Conservation (phyloP, 2,113 vertebrate genomes). For the Amazona guildingii region DNA sequence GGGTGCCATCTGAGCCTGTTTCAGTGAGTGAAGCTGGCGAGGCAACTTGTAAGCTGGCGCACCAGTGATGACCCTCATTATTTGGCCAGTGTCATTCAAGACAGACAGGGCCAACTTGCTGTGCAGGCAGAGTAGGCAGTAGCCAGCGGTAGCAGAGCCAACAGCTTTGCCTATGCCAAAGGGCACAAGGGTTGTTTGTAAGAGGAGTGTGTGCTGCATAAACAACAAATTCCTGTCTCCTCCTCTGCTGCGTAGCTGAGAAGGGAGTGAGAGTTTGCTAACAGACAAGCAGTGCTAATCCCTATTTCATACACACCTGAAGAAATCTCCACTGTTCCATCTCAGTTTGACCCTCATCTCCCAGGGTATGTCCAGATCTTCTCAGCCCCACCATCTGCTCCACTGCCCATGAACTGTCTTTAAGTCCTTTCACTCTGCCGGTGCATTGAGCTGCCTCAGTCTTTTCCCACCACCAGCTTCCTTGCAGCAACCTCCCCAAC, state of each 20-base stretch:
- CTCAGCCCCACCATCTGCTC: background rate
- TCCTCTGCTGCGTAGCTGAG: background rate
- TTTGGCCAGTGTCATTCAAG: background rate
- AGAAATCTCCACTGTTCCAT: background rate
- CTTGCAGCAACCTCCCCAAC: background rate
- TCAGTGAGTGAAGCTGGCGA: background rate
- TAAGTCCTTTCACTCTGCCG: background rate
- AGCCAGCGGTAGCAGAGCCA: background rate
- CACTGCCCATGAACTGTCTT: background rate
- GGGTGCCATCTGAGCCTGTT: background rate
- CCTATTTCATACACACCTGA: background rate
- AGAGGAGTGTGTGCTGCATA: background rate
- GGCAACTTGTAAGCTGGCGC: background rate
- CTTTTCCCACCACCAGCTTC: background rate
- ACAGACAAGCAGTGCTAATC: background rate
- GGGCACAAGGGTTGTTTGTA: background rate
- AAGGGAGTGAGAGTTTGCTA: background rate
- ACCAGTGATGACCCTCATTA: background rate
- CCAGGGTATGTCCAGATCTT: background rate
- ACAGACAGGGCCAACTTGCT: slow-evolving; percentile 14
- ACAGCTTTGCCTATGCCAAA: slow-evolving; percentile 1
- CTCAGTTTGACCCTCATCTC: background rate
- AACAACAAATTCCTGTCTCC: background rate
- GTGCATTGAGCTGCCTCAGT: background rate
- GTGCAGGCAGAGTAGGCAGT: background rate